These are phyloP conservation scores for Chouioia cunea DNA, from an alignment of 2,888 invertebrate species.

Conservation along the genomic window DNA sequence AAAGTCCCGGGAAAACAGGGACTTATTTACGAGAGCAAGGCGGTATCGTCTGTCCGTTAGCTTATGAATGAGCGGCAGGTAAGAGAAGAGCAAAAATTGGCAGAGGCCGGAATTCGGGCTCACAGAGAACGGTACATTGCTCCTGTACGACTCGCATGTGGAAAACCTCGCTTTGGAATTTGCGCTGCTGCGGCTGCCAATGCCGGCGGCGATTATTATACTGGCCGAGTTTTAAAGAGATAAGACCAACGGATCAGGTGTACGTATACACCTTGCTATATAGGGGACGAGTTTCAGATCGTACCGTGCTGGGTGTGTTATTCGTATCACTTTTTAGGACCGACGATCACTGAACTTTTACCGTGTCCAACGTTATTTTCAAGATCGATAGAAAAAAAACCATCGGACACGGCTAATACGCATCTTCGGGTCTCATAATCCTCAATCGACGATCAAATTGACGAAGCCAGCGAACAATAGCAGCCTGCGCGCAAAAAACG, in stretches of 20 bases:
- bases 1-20: no score
- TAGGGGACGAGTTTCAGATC: background rate
- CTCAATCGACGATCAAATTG: no score
- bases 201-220: no score
- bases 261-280: background rate
- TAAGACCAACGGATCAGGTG: background rate
- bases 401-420: no score
- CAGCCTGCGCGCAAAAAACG: no score
- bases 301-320: constrained; percentile 5
- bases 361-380: constrained; percentile 24
- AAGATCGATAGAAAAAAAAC: no score
- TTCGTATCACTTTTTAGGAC: constrained; percentile 32
- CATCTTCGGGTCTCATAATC: no score
- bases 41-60: constrained; percentile 1
- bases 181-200: background rate
- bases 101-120: constrained; percentile 36
- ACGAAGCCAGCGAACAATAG: no score
- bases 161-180: constrained; percentile 34
- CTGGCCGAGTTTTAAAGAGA: background rate
- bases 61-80: background rate
- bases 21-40: no score
- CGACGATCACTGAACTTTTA: constrained; percentile 1
- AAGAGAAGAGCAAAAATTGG: constrained; percentile 24
- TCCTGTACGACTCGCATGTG: constrained; percentile 6
- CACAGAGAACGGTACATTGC: constrained; percentile 21